Evolutionary conservation across 2,888 invertebrate genomes (phyloP).

Genomic region (Cyclophora albipunctata): DNA sequence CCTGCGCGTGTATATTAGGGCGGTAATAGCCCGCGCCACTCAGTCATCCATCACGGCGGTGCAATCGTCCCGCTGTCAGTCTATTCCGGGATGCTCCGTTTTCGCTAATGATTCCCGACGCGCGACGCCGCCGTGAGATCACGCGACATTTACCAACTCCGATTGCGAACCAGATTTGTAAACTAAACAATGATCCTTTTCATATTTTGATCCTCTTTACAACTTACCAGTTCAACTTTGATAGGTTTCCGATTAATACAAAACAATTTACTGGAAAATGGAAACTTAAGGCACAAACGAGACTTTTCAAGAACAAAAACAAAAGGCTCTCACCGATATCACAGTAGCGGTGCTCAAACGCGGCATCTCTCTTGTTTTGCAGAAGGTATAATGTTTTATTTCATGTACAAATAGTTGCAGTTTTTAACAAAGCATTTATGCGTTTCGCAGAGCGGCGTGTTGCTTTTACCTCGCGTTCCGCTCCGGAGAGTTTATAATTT

Average conservation of each 20-base stretch:
- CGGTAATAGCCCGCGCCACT: slow-evolving; percentile 53
- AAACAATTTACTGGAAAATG: too few relatives aligned
- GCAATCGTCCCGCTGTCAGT: slow-evolving; percentile 71
- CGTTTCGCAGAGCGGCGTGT: slow-evolving; percentile 40
- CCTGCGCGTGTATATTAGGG: slow-evolving; percentile 47
- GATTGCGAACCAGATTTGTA: slow-evolving; percentile 46
- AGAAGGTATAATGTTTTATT: slow-evolving; percentile 10
- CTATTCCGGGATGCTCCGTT: slow-evolving; percentile 71
- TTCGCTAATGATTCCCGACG: slow-evolving; percentile 65
- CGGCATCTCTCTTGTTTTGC: slow-evolving; percentile 9
- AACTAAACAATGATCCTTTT: slow-evolving; percentile 37
- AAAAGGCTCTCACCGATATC: neutral
- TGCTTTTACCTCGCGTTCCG: slow-evolving; percentile 54
- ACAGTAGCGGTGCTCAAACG: slow-evolving; percentile 5
- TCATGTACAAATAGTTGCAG: slow-evolving; percentile 32
- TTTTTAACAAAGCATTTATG: slow-evolving; percentile 47
- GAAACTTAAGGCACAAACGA: too few relatives aligned
- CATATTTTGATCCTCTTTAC: slow-evolving; percentile 7
- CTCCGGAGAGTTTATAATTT: slow-evolving; percentile 70
- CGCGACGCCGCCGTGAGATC: slow-evolving; percentile 40
- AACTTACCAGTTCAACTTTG: neutral
- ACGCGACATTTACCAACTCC: slow-evolving; percentile 54
- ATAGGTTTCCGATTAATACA: too few relatives aligned
- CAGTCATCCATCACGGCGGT: slow-evolving; percentile 66
- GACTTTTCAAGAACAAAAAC: neutral